Base-by-base conservation (phyloP, 2,888 invertebrate genomes). In the Empis stercorea region DNA sequence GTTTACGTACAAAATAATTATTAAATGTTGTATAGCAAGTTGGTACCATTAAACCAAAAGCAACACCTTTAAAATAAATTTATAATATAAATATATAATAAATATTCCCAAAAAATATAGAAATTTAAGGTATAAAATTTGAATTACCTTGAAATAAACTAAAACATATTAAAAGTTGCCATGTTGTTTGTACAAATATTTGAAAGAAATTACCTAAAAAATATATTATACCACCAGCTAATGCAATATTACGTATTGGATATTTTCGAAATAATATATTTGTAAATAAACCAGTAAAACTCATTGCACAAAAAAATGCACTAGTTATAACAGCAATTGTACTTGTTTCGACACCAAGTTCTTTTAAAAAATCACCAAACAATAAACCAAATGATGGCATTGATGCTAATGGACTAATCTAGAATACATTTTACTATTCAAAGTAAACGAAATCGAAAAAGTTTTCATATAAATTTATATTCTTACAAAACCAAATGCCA, bases 401-500 rank as follows among this genome's bases (percentile, higher is more conserved):
- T 1, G 83, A 80, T 1, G 81, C 79, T 39, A 82, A 71, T 0
- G 78, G 78, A 37, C 80, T 73, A 59, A 80, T 75, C 85, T 86
- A 27, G n/a, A n/a, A n/a, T n/a, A 20, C 5, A 20, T 20, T 20
- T 20, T 20, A 20, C n/a, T 20, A 20, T 4, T 20, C 20, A 20
- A 20, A n/a, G n/a, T n/a, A n/a, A n/a, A n/a, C n/a, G n/a, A n/a
- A 4, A 20, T 20, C 20, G 20, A 20, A 20, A 20, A 20, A 20
- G 3, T n/a, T n/a, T n/a, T n/a, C n/a, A n/a, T n/a, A n/a, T n/a
- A n/a, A 27, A 15, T 14, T 27, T 32, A 42, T 14, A 5, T 55
- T 78, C 83, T 81, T 72, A 87, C 85, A 62, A 83, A 83, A 37
- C 82, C 79, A 51, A 85, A 64, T 54, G 82, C 79, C 59, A 85